Conservation (phyloP, 2,797 vertebrate species). For the Dendrocincla fuliginosa region DNA sequence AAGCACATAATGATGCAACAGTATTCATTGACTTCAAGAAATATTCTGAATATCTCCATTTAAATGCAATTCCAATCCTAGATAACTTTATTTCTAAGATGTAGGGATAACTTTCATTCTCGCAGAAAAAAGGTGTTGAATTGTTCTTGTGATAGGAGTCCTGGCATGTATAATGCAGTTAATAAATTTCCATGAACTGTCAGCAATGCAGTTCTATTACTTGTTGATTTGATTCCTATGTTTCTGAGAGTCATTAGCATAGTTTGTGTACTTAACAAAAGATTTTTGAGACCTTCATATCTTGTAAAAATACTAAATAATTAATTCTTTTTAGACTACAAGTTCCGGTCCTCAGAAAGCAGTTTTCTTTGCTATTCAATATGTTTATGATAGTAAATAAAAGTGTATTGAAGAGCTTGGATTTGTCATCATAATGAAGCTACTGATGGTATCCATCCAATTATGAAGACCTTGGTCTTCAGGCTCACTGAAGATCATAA, state of each 20-base stretch:
- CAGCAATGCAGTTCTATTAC: not conserved
- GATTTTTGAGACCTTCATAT: not conserved
- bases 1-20: not conserved
- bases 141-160: not conserved
- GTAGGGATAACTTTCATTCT: not conserved
- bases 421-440: not conserved
- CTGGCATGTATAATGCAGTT: not conserved
- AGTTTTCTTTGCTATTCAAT: not conserved
- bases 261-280: not conserved
- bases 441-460: not conserved
- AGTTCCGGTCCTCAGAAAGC: not conserved
- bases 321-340: not conserved
- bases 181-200: not conserved
- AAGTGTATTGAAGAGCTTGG: not conserved
- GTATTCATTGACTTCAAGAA: not conserved
- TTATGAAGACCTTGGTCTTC: not conserved
- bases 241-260: not conserved
- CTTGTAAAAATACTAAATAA: not conserved
- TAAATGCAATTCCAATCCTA: not conserved
- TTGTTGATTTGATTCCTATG: not conserved
- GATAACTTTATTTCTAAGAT: not conserved
- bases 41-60: not conserved
- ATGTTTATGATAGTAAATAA: not conserved
- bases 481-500: not conserved
- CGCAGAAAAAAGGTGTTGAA: not conserved